Evolutionary conservation across 2,797 vertebrate species (phyloP).

Genomic region (Catamblyrhynchus diadema): DNA sequence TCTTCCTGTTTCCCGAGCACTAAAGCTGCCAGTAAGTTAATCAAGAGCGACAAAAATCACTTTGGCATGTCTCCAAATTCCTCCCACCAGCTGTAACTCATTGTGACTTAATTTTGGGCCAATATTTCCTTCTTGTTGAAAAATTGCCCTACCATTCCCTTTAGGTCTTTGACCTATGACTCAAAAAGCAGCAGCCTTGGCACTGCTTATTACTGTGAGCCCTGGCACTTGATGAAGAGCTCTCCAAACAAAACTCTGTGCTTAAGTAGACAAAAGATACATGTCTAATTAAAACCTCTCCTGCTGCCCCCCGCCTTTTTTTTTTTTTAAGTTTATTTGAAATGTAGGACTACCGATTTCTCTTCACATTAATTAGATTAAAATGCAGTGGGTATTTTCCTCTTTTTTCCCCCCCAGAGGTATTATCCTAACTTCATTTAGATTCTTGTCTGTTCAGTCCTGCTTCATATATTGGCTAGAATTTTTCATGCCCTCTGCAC

Average conservation of each 20-base stretch:
- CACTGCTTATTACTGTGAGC: not conserved
- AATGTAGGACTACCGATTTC: not conserved
- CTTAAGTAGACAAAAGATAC: not conserved
- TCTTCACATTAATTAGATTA: not conserved
- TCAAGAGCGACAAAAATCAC: not conserved
- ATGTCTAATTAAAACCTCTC: not conserved
- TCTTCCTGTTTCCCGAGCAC: not conserved
- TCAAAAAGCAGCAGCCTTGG: not conserved
- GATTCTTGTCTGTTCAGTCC: not conserved
- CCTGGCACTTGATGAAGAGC: not conserved
- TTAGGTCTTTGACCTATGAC: not conserved
- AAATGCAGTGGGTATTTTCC: not conserved
- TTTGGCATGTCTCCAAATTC: not conserved
- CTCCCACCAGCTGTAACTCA: not conserved
- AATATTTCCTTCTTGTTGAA: constrained; percentile 8
- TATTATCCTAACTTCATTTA: not conserved
- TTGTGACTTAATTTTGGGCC: not conserved
- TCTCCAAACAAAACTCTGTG: not conserved
- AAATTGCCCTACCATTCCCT: not conserved
- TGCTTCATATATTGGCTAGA: not conserved
- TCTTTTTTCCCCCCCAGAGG: rapidly evolving
- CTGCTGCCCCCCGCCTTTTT: no score
- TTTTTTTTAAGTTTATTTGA: not conserved
- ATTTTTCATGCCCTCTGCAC: not conserved
- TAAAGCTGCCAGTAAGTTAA: not conserved